A percentile compares a stretch with the other conserved stretches of the same genome.
phyloP scores from a whole-genome alignment of 2,113 vertebrate species.

The Oreochromis niloticus region DNA sequence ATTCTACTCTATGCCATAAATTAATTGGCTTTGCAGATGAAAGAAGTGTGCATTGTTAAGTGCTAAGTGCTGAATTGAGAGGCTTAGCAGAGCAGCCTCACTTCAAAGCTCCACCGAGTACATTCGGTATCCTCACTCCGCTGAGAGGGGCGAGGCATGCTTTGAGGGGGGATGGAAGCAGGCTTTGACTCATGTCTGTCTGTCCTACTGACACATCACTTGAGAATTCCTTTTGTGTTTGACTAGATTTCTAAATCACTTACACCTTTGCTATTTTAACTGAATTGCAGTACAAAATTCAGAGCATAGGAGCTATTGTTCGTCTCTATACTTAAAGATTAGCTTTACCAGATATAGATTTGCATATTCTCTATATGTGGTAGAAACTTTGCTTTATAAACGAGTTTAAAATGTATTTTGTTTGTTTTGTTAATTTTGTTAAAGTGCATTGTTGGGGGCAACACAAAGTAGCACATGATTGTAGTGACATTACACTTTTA shows the following conservation, averaged over 20 bases:
- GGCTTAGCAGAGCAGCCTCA: constrained; percentile 24
- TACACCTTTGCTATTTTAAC: neutral
- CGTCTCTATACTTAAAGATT: neutral
- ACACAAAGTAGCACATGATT: neutral
- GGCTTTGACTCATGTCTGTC: neutral
- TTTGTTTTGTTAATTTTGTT: neutral
- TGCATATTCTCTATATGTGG: neutral
- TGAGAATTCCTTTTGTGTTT: neutral
- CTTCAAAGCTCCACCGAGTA: constrained; percentile 56
- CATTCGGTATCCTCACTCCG: neutral
- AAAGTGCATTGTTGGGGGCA: neutral
- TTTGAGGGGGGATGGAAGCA: neutral
- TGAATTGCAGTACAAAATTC: neutral
- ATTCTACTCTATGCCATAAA: constrained; percentile 25
- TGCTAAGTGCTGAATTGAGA: constrained; percentile 40
- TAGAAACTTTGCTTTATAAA: neutral
- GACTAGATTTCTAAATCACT: neutral
- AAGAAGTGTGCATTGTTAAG: constrained; percentile 49
- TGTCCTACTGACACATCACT: neutral
- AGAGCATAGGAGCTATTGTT: neutral
- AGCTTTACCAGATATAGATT: neutral
- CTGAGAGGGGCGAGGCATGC: neutral
- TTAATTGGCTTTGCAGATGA: constrained; percentile 54
- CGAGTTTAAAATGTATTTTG: neutral
- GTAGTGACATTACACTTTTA: neutral